phyloP scores from a whole-genome alignment of 2,888 invertebrate species.

The Drosophila kambysellisi region DNA sequence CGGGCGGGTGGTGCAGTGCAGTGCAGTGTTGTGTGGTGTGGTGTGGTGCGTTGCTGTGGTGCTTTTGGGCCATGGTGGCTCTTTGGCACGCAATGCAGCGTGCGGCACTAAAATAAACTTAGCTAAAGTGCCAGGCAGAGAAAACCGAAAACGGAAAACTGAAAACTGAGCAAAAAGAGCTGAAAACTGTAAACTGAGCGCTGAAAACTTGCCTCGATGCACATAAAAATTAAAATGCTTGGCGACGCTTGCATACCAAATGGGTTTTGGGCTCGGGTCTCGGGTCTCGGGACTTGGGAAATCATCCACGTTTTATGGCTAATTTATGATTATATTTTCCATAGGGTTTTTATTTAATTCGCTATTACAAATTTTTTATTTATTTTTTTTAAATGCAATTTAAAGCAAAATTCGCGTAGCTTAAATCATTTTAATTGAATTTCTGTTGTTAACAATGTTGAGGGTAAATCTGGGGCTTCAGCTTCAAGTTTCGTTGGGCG shows the following conservation, averaged over 20 bases:
- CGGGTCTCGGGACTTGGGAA: conserved; percentile 8
- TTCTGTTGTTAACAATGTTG: conserved; percentile 49
- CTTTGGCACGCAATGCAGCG: conserved; percentile 72
- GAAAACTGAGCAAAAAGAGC: conserved; percentile 30
- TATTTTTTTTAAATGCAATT: conserved; percentile 34
- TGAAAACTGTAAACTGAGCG: conserved; percentile 26
- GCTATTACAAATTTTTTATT: conserved; percentile 14
- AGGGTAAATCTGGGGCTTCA: background rate
- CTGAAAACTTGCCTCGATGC: conserved; percentile 61
- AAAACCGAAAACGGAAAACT: conserved; percentile 25
- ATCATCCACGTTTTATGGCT: conserved; percentile 60
- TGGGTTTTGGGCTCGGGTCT: conserved; percentile 5
- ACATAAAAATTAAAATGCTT: conserved; percentile 76
- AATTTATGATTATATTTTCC: conserved; percentile 67
- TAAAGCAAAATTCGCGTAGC: conserved; percentile 34
- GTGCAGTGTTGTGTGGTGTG: background rate
- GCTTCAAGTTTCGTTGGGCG: conserved; percentile 8
- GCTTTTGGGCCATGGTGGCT: conserved; percentile 27
- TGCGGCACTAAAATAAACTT: conserved; percentile 70
- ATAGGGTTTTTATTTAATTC: conserved; percentile 20
- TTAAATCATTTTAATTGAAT: conserved; percentile 50
- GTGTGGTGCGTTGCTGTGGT: conserved; percentile 13
- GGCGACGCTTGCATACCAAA: conserved; percentile 64
- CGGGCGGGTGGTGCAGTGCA: background rate
- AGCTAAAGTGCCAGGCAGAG: conserved; percentile 41